Evolutionary conservation across 2,888 invertebrate genomes (phyloP).

Genomic region (Calliscelio sp.): DNA sequence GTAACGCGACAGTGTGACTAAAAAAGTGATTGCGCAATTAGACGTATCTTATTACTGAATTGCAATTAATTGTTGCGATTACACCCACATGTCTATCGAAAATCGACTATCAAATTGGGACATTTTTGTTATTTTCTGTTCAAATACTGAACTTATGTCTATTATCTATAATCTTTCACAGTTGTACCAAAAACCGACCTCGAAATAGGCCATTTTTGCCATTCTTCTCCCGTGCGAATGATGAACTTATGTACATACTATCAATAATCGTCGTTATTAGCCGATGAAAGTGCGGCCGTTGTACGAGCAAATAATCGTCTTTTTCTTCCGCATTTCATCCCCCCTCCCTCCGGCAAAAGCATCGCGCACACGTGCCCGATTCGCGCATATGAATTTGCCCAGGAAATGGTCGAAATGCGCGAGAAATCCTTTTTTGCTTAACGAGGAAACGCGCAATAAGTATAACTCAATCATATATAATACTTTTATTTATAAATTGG

Average conservation of each 20-base stretch:
- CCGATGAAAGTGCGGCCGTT: constrained; percentile 52
- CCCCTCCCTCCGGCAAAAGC: not conserved
- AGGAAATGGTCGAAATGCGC: constrained; percentile 24
- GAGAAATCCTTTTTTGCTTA: constrained; percentile 21
- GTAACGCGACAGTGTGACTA: constrained; percentile 11
- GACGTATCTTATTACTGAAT: constrained; percentile 15
- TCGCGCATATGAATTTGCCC: constrained; percentile 12
- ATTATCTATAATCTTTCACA: no score
- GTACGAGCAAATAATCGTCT: constrained; percentile 48
- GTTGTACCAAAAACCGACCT: no score
- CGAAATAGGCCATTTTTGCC: no score
- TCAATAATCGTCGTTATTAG: constrained; percentile 31
- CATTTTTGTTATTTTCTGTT: no score
- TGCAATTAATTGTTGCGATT: constrained; percentile 1
- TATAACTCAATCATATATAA: constrained; percentile 50
- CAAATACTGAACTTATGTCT: no score
- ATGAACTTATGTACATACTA: not conserved
- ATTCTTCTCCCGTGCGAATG: no score
- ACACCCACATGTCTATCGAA: no score
- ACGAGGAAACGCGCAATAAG: constrained; percentile 57
- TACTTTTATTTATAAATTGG: constrained; percentile 62
- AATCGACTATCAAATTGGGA: no score
- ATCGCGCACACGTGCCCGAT: constrained; percentile 33
- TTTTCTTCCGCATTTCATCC: constrained; percentile 58
- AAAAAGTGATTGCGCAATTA: constrained; percentile 21